Evolutionary conservation across 2,113 vertebrate genomes (phyloP).

Genomic region (Caracal caracal): DNA sequence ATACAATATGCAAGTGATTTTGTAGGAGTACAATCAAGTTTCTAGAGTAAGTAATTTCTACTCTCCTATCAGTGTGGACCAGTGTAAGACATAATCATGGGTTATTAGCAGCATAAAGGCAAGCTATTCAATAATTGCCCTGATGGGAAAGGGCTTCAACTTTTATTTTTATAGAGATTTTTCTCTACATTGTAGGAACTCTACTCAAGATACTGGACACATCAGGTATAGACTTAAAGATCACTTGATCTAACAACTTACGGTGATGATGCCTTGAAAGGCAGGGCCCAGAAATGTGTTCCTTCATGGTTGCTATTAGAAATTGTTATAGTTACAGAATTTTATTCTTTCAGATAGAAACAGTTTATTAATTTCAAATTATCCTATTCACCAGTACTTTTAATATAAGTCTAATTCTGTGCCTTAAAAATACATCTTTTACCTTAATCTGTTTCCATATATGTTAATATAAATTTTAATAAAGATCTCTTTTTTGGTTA

Average conservation of each 20-base stretch:
- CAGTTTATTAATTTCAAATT: slow-evolving; percentile 17
- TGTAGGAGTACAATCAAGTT: not conserved
- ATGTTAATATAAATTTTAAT: slow-evolving; percentile 34
- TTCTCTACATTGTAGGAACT: not conserved
- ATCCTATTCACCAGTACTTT: not conserved
- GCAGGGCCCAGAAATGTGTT: not conserved
- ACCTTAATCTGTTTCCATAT: not conserved
- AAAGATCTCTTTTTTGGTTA: not conserved
- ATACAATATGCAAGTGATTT: not conserved
- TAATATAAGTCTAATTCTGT: slow-evolving; percentile 15
- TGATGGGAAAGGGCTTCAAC: not conserved
- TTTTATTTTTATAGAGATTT: slow-evolving; percentile 5
- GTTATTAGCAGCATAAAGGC: not conserved
- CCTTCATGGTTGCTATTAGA: not conserved
- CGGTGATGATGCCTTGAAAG: not conserved
- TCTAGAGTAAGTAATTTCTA: not conserved
- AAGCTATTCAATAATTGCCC: not conserved
- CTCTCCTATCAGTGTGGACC: not conserved
- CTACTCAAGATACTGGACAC: not conserved
- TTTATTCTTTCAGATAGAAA: slow-evolving; percentile 15
- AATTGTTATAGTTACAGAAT: not conserved
- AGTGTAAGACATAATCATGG: not conserved
- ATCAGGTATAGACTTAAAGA: not conserved
- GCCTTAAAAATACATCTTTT: not conserved
- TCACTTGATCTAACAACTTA: not conserved